Percentiles rank a stretch among this genome's conserved stretches.
These are phyloP conservation scores for Pluvianellus socialis DNA, from an alignment of 2,113 vertebrate genomes.

Conservation along the genomic window DNA sequence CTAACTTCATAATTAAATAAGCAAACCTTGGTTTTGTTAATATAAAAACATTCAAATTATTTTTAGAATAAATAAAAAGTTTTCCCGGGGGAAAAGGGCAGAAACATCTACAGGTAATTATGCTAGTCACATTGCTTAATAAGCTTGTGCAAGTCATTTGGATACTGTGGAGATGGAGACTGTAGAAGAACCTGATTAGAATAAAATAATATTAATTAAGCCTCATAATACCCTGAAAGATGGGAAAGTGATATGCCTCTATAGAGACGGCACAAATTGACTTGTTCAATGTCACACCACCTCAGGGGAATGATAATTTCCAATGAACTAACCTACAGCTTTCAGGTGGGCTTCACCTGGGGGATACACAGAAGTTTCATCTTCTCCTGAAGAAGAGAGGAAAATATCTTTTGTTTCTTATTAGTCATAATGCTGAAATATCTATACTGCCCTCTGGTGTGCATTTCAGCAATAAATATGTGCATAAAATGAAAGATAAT, in stretches of 20 bases:
- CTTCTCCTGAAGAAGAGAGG: neutral
- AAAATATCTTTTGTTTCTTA: neutral
- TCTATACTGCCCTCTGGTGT: constrained; percentile 56
- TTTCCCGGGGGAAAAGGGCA: neutral
- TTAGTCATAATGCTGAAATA: neutral
- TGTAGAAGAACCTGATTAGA: constrained; percentile 34
- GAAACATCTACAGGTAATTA: constrained; percentile 6
- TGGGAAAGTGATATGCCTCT: neutral
- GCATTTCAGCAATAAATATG: neutral
- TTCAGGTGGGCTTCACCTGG: neutral
- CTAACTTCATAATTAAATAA: neutral
- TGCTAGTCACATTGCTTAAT: constrained; percentile 21
- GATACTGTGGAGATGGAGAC: neutral
- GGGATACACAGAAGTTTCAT: neutral
- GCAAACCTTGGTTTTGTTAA: neutral
- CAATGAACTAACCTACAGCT: neutral
- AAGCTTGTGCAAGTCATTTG: neutral
- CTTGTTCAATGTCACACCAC: neutral
- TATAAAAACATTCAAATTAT: neutral
- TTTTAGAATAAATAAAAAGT: neutral
- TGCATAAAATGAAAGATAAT: neutral
- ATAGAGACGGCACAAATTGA: neutral
- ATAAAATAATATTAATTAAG: constrained; percentile 45
- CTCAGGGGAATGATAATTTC: neutral
- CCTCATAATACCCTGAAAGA: neutral